A percentile compares a stretch with the other conserved stretches of the same genome.
phyloP scores from a whole-genome alignment of 1,140 invertebrate species.

The Maniola jurtina region DNA sequence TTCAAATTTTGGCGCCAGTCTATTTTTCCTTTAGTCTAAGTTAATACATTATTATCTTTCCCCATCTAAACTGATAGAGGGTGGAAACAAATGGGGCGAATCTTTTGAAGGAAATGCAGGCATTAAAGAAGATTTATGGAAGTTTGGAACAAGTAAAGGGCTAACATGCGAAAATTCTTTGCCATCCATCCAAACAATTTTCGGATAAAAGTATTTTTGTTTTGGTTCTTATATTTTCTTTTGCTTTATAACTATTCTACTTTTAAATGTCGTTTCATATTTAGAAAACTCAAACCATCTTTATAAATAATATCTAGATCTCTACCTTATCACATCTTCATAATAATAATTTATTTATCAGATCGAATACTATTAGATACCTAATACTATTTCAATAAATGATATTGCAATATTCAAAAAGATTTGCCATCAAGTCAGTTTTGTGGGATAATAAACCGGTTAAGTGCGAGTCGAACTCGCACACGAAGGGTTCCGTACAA shows the following conservation, averaged over 20 bases:
- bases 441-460: too few relatives aligned
- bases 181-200: conserved; percentile 3
- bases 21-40: background rate
- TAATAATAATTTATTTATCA: too few relatives aligned
- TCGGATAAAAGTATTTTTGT: conserved; percentile 3
- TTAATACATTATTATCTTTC: conserved; percentile 13
- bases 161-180: conserved; percentile 7
- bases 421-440: too few relatives aligned
- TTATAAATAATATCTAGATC: too few relatives aligned
- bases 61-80: conserved; percentile 17
- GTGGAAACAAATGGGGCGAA: conserved; percentile 13
- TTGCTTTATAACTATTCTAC: background rate
- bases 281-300: background rate
- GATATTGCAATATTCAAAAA: too few relatives aligned
- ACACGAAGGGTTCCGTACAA: too few relatives aligned
- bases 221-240: background rate
- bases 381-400: too few relatives aligned
- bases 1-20: too few relatives aligned
- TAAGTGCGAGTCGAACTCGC: too few relatives aligned
- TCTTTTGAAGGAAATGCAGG: conserved; percentile 22
- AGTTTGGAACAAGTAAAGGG: conserved; percentile 8
- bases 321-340: too few relatives aligned
- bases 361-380: too few relatives aligned
- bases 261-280: too few relatives aligned
- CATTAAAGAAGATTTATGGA: conserved; percentile 22